Evolutionary conservation across 2,797 vertebrate genomes (phyloP).

Genomic region (Saguinus oedipus): DNA sequence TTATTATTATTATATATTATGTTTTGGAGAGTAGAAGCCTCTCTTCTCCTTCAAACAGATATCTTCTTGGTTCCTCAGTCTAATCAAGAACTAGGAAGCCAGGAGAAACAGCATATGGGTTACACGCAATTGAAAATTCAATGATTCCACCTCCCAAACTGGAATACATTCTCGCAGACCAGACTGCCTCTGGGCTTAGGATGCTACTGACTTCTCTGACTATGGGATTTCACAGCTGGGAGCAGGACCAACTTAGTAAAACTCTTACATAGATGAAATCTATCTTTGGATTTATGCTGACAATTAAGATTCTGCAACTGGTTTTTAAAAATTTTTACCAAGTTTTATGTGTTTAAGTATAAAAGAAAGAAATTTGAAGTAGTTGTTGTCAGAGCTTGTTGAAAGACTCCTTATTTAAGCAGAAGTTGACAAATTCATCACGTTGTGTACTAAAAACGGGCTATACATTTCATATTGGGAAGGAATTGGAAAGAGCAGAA

Average conservation of each 20-base stretch:
- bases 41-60: background rate
- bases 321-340: background rate
- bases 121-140: background rate
- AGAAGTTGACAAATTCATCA: background rate
- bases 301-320: background rate
- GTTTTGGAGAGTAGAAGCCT: background rate
- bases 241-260: background rate
- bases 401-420: background rate
- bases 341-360: background rate
- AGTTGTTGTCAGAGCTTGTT: background rate
- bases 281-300: background rate
- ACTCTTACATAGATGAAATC: background rate
- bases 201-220: background rate
- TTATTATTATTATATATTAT: no score
- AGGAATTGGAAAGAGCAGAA: background rate
- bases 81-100: background rate
- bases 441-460: background rate
- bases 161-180: background rate
- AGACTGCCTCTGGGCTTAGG: background rate
- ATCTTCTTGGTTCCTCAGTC: background rate
- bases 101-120: background rate
- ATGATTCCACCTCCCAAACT: background rate
- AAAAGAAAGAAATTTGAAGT: constrained; percentile 3
- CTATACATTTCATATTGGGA: background rate
- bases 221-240: background rate